phyloP scores from a whole-genome alignment of 1,140 invertebrate species.

The Cydia fagiglandana region DNA sequence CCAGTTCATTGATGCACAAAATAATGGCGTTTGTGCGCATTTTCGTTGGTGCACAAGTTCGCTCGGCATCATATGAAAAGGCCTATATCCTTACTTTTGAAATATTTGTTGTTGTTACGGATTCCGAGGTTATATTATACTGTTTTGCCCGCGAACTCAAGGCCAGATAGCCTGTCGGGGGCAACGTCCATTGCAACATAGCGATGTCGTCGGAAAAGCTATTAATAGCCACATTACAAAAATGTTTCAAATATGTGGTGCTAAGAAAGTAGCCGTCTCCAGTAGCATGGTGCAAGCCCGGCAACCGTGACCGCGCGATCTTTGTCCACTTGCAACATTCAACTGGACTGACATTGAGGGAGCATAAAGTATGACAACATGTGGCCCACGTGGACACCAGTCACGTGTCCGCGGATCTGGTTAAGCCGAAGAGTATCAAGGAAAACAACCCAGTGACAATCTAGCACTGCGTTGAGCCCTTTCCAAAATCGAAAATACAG shows the following conservation, averaged over 20 bases:
- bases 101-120: no score
- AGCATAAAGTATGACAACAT: not conserved
- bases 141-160: not conserved
- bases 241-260: conserved; percentile 19
- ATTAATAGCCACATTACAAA: conserved; percentile 10
- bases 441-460: no score
- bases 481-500: no score
- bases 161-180: not conserved
- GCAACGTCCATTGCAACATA: conserved; percentile 4
- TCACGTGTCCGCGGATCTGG: not conserved
- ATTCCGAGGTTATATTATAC: no score
- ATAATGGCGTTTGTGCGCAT: no score
- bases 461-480: no score
- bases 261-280: conserved; percentile 19
- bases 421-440: no score
- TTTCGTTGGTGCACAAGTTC: no score
- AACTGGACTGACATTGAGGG: not conserved
- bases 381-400: not conserved
- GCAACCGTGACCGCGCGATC: conserved; percentile 23
- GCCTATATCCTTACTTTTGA: no score
- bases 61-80: no score
- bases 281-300: not conserved
- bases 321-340: conserved; percentile 4
- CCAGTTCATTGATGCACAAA: no score
- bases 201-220: not conserved